Evolutionary conservation across 1,140 invertebrate genomes (phyloP).

Genomic region (Lordiphosa stackelbergi): DNA sequence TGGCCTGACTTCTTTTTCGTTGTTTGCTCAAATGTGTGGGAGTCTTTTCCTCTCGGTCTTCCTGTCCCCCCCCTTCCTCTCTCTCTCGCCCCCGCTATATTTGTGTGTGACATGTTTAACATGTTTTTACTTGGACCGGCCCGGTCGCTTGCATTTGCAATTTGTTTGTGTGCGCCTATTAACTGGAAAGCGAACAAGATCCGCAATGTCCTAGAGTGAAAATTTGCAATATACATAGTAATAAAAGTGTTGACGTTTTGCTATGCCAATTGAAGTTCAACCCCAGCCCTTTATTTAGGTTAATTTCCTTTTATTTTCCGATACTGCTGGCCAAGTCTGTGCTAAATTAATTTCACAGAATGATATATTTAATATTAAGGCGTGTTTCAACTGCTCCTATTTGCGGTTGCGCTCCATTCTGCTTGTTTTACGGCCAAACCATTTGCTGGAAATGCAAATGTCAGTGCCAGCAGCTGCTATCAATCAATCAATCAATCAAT

Average conservation of each 20-base stretch:
- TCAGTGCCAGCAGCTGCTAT: conserved; percentile 7
- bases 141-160: conserved; percentile 31
- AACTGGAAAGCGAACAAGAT: conserved; percentile 40
- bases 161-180: conserved; percentile 25
- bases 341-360: conserved; percentile 27
- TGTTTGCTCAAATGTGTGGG: conserved; percentile 19
- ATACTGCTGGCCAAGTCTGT: conserved; percentile 5
- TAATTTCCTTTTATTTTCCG: conserved; percentile 22
- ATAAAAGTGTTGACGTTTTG: no score
- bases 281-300: conserved; percentile 27
- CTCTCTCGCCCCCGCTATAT: conserved; percentile 1
- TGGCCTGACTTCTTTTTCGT: conserved; percentile 9
- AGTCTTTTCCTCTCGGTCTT: conserved; percentile 4
- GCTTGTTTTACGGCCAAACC: background rate
- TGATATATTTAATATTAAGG: conserved; percentile 34
- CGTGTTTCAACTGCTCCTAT: no score
- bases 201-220: conserved; percentile 40
- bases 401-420: background rate
- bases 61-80: background rate
- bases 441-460: conserved; percentile 1
- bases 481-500: conserved; percentile 10
- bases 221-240: conserved; percentile 9
- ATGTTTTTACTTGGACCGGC: conserved; percentile 41
- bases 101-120: conserved; percentile 58
- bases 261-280: conserved; percentile 24